Evolutionary conservation across 2,888 invertebrate genomes (phyloP), one percentile per base, ranked within the genome.

Genomic region (Melipona bicolor): DNA sequence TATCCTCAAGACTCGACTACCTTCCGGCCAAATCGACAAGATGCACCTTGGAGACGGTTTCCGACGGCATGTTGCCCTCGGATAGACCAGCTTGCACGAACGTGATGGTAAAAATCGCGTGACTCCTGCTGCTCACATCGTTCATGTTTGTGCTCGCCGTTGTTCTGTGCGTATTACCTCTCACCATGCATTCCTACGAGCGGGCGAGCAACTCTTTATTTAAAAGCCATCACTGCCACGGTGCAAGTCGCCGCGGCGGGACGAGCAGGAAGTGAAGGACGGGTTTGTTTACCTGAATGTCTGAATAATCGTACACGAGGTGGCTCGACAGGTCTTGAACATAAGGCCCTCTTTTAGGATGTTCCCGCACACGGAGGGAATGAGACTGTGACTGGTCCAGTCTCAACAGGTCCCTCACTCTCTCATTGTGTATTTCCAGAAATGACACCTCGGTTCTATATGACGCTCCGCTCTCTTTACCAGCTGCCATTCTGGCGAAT

Each of bases 131-230:
- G 94, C 98, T 98, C 90, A 97, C 97, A 95, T 98, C 98, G 95
- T 98, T 98, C 98, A 98, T 98, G 94, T 98, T 97, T 80, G 98
- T 98, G 91, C 97, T 97, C 67, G 98, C 98, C 4, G 98, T 98
- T 36, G 98, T 98, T 88, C 98, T 96, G 93, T 97, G 97, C 83
- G 96, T 95, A 95, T 98, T 98, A 86, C 98, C 98, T 90, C 97
- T 96, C 89, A 96, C 96, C 96, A 97, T 97, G 93, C 97, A 96
- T 93, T 97, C 96, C 97, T 97, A 94, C 27, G 13, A 88, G 88
- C 54, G 36, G 6, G 21, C 0, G n/a, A 19, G 43, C 15, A 24
- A 9, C 19, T 5, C 21, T 75, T 43, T 67, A 43, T 67, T 54
- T 56, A 17, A 54, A 27, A 64, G 62, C 11, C 36, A 21, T 17